phyloP scores from a whole-genome alignment of 2,888 invertebrate species.

The Itoplectis maculator region DNA sequence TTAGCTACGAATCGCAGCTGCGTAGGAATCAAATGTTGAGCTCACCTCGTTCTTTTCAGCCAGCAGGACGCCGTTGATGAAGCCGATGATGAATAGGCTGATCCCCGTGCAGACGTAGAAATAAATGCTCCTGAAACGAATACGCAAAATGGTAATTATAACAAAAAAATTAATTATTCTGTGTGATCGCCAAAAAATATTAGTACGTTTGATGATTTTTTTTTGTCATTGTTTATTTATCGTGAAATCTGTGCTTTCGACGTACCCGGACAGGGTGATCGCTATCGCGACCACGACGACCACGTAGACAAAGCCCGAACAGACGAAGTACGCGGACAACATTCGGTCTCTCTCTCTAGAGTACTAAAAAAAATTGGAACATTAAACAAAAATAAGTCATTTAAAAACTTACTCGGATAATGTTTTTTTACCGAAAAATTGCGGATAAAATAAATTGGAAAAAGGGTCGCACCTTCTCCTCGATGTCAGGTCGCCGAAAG shows the following conservation, averaged over 20 bases:
- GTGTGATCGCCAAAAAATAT: background rate
- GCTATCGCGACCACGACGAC: conserved; percentile 90
- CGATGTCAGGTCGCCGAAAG: conserved; percentile 92
- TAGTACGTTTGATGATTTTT: background rate
- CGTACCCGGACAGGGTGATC: conserved; percentile 89
- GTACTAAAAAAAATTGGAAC: too few relatives aligned
- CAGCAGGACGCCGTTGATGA: conserved; percentile 83
- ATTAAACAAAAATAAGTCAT: background rate
- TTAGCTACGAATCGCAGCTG: too few relatives aligned
- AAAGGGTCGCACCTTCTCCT: conserved; percentile 90
- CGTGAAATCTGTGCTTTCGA: conserved; percentile 68
- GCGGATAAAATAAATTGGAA: conserved; percentile 21
- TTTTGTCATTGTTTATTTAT: background rate
- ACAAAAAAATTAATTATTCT: too few relatives aligned
- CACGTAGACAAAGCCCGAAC: conserved; percentile 90
- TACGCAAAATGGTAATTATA: conserved; percentile 10
- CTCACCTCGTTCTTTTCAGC: conserved; percentile 84
- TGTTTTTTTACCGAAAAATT: too few relatives aligned
- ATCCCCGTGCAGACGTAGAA: conserved; percentile 81
- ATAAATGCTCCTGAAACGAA: conserved; percentile 79
- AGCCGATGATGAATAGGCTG: conserved; percentile 78
- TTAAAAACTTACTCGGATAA: background rate
- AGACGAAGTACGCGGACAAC: conserved; percentile 94
- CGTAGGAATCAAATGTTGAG: background rate
- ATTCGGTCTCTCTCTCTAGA: conserved; percentile 93